These are phyloP conservation scores for Paralvinella palmiformis DNA, from an alignment of 1,140 invertebrate genomes.

Conservation along the genomic window DNA sequence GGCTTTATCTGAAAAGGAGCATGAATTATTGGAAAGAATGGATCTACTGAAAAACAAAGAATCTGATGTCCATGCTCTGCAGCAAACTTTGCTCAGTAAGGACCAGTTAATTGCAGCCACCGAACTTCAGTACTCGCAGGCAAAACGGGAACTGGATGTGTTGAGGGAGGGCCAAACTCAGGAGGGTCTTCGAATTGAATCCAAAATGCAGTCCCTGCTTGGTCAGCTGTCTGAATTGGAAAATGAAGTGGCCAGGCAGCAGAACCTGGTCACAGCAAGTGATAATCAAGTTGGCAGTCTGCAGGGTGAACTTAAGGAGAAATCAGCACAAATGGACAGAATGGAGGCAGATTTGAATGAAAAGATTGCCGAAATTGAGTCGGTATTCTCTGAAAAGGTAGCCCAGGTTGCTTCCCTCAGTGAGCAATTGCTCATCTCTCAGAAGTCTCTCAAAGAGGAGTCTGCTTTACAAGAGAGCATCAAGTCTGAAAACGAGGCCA, in stretches of 20 bases:
- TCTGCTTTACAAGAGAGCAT: background rate
- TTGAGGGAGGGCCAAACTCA: conserved; percentile 24
- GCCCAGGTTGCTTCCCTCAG: too few relatives aligned
- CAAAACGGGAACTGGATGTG: conserved; percentile 24
- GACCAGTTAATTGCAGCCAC: too few relatives aligned
- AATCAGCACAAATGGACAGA: background rate
- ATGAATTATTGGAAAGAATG: too few relatives aligned
- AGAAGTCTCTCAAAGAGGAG: too few relatives aligned
- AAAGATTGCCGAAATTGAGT: too few relatives aligned
- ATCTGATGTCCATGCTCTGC: too few relatives aligned
- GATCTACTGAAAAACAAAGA: too few relatives aligned
- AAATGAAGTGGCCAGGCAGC: conserved; percentile 23
- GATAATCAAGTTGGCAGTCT: conserved; percentile 10
- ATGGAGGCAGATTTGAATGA: background rate
- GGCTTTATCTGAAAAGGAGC: too few relatives aligned
- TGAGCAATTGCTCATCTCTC: too few relatives aligned
- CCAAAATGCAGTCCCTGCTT: conserved; percentile 26
- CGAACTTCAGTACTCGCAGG: too few relatives aligned
- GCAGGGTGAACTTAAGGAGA: conserved; percentile 1
- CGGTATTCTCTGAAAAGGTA: too few relatives aligned
- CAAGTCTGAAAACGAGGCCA: background rate
- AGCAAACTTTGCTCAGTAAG: too few relatives aligned
- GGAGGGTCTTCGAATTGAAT: conserved; percentile 24
- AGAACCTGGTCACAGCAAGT: conserved; percentile 16
- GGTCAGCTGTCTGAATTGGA: conserved; percentile 29